Evolutionary conservation across 1,140 invertebrate genomes (phyloP).

Genomic region (Cecropterus lyciades): DNA sequence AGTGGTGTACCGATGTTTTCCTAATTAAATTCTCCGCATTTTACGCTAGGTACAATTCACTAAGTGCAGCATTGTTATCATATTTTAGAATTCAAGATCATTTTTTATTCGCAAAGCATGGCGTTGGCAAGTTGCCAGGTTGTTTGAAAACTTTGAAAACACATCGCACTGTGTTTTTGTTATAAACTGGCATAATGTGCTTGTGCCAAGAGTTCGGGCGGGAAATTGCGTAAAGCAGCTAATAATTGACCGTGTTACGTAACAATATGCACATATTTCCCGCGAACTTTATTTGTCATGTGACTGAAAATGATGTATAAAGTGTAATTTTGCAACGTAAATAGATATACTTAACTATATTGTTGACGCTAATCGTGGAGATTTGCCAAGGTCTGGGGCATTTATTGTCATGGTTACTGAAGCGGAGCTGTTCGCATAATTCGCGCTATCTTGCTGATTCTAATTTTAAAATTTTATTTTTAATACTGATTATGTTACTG

Average conservation of each 20-base stretch:
- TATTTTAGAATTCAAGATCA: slow-evolving; percentile 43
- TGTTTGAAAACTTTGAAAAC: slow-evolving; percentile 69
- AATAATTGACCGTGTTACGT: slow-evolving; percentile 45
- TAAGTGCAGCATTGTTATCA: slow-evolving; percentile 22
- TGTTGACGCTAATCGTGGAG: slow-evolving; percentile 68
- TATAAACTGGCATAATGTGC: slow-evolving; percentile 46
- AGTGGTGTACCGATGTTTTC: slow-evolving; percentile 18
- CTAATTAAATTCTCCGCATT: slow-evolving; percentile 7
- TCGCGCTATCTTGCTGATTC: slow-evolving; percentile 18
- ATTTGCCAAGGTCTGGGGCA: slow-evolving; percentile 74
- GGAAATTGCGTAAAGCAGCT: slow-evolving; percentile 53
- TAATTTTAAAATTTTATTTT: slow-evolving; percentile 24
- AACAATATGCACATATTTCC: slow-evolving; percentile 51
- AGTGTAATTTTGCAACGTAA: slow-evolving; percentile 43
- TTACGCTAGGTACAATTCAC: slow-evolving; percentile 9
- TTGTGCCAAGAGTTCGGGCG: slow-evolving; percentile 51
- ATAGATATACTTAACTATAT: slow-evolving; percentile 50
- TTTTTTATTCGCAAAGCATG: slow-evolving; percentile 45
- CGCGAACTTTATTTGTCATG: slow-evolving; percentile 55
- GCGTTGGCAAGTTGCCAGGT: slow-evolving; percentile 60
- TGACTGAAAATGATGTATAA: slow-evolving; percentile 50
- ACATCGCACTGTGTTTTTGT: slow-evolving; percentile 57
- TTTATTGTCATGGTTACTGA: slow-evolving; percentile 64
- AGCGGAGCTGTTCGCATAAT: slow-evolving; percentile 24
- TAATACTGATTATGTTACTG: slow-evolving; percentile 8